Evolutionary conservation across 2,888 invertebrate species (phyloP).

Genomic region (Erebia aethiops): DNA sequence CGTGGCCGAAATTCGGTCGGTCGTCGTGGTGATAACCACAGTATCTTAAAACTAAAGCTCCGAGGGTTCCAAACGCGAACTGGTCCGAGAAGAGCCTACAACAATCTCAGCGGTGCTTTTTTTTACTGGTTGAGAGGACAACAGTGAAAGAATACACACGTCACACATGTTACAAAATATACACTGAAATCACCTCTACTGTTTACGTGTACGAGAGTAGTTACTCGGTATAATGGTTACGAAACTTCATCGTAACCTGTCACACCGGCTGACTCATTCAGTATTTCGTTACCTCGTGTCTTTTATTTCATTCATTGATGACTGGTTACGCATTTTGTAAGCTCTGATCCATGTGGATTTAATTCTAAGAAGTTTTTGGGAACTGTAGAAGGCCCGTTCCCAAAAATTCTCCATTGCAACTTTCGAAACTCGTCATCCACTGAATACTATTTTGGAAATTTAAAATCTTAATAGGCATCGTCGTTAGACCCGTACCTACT

Average conservation of each 20-base stretch:
- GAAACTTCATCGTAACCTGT: slow-evolving; percentile 38
- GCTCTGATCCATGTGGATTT: background rate
- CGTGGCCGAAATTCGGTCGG: too few species aligned
- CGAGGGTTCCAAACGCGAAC: too few species aligned
- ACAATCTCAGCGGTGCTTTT: too few species aligned
- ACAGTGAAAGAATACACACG: background rate
- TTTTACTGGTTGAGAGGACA: too few species aligned
- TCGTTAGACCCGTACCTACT: too few species aligned
- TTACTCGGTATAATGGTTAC: slow-evolving; percentile 32
- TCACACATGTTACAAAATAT: background rate
- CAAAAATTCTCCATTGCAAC: too few species aligned
- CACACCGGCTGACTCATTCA: slow-evolving; percentile 38
- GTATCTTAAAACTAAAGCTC: too few species aligned
- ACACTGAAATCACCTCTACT: background rate
- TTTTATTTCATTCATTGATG: slow-evolving; percentile 31
- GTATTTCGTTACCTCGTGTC: slow-evolving; percentile 20
- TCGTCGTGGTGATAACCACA: too few species aligned
- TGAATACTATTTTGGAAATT: too few species aligned
- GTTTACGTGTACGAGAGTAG: slow-evolving; percentile 38
- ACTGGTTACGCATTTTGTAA: slow-evolving; percentile 9
- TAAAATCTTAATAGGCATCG: too few species aligned
- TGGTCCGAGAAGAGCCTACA: too few species aligned
- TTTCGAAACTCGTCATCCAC: background rate
- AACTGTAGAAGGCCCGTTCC: background rate
- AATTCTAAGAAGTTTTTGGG: background rate